Evolutionary conservation across 2,888 invertebrate species (phyloP).

Genomic region (Agonum fuliginosum): DNA sequence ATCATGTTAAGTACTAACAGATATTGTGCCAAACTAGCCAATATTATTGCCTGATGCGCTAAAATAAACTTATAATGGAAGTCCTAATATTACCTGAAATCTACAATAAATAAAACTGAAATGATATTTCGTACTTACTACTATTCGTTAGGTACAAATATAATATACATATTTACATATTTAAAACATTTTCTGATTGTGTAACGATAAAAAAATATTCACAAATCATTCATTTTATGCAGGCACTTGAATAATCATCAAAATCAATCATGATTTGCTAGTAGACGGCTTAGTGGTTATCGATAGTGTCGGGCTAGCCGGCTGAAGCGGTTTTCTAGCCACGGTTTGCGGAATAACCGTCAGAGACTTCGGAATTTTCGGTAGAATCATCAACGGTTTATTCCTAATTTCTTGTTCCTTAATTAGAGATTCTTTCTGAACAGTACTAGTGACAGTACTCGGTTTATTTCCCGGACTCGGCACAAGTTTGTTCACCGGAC

Average conservation of each 20-base stretch:
- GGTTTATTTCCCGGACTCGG: conserved; percentile 40
- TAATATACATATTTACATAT: conserved; percentile 60
- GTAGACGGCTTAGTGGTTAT: conserved; percentile 67
- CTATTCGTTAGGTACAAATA: conserved; percentile 55
- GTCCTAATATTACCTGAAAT: not conserved
- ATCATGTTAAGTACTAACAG: too few species aligned
- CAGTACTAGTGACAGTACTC: conserved; percentile 33
- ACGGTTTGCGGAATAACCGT: conserved; percentile 86
- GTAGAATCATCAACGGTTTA: conserved; percentile 76
- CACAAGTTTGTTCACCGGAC: conserved; percentile 30
- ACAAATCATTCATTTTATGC: conserved; percentile 48
- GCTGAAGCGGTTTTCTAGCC: conserved; percentile 67
- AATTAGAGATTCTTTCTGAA: conserved; percentile 33
- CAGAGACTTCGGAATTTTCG: conserved; percentile 87
- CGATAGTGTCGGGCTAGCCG: conserved; percentile 68
- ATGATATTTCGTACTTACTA: conserved; percentile 27
- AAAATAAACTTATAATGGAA: conserved; percentile 13
- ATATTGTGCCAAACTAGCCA: too few species aligned
- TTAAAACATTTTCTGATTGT: conserved; percentile 48
- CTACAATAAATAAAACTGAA: conserved; percentile 40
- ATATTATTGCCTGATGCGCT: too few species aligned
- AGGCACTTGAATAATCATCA: conserved; percentile 68
- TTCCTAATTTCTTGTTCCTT: conserved; percentile 52
- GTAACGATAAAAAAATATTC: conserved; percentile 55
- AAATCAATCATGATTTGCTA: conserved; percentile 69